Evolutionary conservation across 2,888 invertebrate species (phyloP).

Genomic region (Macaria notata): DNA sequence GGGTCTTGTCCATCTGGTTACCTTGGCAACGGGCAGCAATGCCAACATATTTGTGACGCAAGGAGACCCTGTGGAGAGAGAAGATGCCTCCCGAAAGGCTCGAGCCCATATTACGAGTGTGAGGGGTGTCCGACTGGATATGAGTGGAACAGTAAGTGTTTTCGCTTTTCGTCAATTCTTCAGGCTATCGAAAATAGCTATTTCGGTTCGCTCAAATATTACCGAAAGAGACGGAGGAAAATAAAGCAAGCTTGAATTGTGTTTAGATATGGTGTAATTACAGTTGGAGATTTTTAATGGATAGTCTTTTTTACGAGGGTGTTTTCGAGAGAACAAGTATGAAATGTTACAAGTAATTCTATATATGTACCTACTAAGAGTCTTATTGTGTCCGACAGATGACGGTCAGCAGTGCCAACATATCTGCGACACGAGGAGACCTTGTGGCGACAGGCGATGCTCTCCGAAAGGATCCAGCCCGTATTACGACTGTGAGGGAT

Average conservation of each 20-base stretch:
- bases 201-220: no score
- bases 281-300: no score
- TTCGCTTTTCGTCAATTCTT: no score
- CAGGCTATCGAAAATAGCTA: no score
- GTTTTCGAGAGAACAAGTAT: no score
- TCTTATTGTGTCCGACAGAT: conserved; percentile 60
- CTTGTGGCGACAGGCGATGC: conserved; percentile 84
- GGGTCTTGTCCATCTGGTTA: conserved; percentile 89
- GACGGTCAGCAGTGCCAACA: conserved; percentile 87
- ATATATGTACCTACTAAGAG: conserved; percentile 80
- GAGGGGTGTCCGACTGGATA: conserved; percentile 88
- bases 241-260: no score
- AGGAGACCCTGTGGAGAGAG: conserved; percentile 83
- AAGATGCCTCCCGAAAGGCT: conserved; percentile 47
- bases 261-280: no score
- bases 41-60: conserved; percentile 84
- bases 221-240: no score
- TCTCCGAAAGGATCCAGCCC: conserved; percentile 71
- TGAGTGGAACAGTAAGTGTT: conserved; percentile 51
- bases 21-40: conserved; percentile 88
- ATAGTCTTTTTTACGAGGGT: no score
- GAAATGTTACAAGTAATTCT: conserved; percentile 58
- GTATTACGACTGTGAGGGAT: conserved; percentile 90
- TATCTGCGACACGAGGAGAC: conserved; percentile 79
- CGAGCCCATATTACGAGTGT: conserved; percentile 89